Conservation (phyloP, 2,797 vertebrate species). For the Eulemur mongoz region DNA sequence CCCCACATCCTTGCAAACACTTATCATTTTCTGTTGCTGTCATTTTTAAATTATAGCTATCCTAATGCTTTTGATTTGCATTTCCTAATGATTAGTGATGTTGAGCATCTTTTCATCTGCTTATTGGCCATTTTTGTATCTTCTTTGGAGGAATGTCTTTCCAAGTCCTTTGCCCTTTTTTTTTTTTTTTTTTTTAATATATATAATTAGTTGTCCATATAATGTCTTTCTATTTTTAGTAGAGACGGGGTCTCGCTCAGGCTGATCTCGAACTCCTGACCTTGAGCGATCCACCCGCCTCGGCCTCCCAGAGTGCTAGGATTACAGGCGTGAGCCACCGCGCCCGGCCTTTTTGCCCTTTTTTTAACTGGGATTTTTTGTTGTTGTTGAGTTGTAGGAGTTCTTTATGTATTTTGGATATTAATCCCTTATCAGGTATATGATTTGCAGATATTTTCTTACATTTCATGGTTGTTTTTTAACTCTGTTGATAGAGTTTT, state of each 20-base stretch:
- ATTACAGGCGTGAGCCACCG: too few relatives aligned
- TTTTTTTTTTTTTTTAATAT: too few relatives aligned
- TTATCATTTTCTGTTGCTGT: not conserved
- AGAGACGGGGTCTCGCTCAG: too few relatives aligned
- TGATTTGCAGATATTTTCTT: not conserved
- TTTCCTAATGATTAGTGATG: not conserved
- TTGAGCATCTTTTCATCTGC: not conserved
- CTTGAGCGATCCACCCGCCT: too few relatives aligned
- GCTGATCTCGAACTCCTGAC: too few relatives aligned
- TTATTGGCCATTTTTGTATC: not conserved
- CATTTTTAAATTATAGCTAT: not conserved
- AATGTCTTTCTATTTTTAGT: too few relatives aligned
- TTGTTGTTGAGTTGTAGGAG: not conserved
- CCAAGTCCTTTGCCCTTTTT: not conserved
- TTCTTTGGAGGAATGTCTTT: not conserved
- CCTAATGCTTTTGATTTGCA: not conserved
- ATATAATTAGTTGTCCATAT: too few relatives aligned
- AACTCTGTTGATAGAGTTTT: not conserved
- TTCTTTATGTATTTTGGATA: not conserved
- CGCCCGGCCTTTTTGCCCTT: not conserved
- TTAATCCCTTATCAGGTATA: not conserved
- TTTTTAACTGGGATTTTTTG: not conserved
- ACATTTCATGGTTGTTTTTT: not conserved
- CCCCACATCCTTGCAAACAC: fast-evolving
- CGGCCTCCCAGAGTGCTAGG: too few relatives aligned